Evolutionary conservation across 2,113 vertebrate genomes (phyloP).

Genomic region (Chelonoidis abingdonii): DNA sequence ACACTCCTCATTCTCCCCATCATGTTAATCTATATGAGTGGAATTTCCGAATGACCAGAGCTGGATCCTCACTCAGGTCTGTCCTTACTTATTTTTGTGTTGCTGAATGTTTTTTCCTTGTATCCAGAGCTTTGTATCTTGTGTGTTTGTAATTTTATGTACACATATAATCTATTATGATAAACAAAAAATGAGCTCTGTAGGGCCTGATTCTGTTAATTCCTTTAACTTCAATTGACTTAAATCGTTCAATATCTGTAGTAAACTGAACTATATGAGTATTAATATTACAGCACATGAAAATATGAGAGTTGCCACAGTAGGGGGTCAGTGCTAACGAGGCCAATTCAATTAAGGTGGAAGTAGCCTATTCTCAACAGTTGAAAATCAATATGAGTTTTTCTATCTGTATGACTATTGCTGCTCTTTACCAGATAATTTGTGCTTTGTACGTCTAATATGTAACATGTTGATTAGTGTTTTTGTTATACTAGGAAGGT

Average conservation of each 20-base stretch:
- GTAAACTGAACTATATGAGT: background rate
- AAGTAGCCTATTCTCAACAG: too few species aligned
- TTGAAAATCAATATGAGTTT: too few species aligned
- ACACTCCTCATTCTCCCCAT: background rate
- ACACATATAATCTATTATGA: background rate
- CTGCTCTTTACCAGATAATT: conserved; percentile 38
- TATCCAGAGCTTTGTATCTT: background rate
- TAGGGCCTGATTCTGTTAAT: background rate
- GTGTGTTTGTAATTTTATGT: background rate
- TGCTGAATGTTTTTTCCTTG: background rate
- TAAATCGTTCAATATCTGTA: conserved; percentile 34
- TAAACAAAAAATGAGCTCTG: background rate
- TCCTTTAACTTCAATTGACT: background rate
- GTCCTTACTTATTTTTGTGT: background rate
- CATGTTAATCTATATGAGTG: background rate
- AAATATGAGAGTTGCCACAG: too few species aligned
- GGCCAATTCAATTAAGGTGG: too few species aligned
- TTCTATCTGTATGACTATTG: background rate
- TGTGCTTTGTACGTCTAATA: background rate
- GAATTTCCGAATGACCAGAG: background rate
- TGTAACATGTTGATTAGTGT: conserved; percentile 38
- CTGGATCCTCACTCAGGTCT: background rate
- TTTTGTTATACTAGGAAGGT: conserved; percentile 46
- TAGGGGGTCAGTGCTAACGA: too few species aligned
- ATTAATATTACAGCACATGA: background rate